Evolutionary conservation across 2,888 invertebrate species (phyloP), one percentile per base, ranked within the genome.

Genomic region (Smittia aterrima): DNA sequence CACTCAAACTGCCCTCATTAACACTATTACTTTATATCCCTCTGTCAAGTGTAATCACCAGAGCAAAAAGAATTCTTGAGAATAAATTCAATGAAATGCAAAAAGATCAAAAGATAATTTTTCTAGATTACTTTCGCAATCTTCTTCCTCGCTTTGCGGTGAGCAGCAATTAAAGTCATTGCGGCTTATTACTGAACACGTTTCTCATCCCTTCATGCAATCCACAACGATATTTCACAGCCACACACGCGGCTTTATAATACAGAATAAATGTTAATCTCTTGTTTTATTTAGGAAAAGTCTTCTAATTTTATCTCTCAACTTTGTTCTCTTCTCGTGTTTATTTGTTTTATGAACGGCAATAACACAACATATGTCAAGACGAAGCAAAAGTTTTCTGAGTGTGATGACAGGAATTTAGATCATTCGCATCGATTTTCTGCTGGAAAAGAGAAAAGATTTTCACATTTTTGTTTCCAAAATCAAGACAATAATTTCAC

Each of bases 101-200:
- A n/a, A 58, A 24, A 70, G 70, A 70, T 70, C 70, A 70, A 70
- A 70, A 70, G 70, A 70, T 70, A 70, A 70, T 70, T 70, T 70
- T 70, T 70, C 70, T 70, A 54, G 70, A 70, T 70, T 70, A 70
- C 38, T 38, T 38, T 47, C 47, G 7, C 47, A 47, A 2, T 47
- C n/a, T 47, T 47, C 16, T 6, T 16, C 13, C 1, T 40, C 25
- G 13, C 32, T 70, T 54, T 54, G 6, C 47, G 25, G 25, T 25
- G 13, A 66, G 27, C 64, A 66, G 18, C 64, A 66, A 66, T 66
- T 66, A 66, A 66, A 66, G n/a, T 27, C 64, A 16, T 67, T 25
- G 40, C 40, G 67, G 40, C 41, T 40, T 67, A 40, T 67, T 40
- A 66, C 13, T 27, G 25, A 66, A 66, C 25, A 9, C 27, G 25